Percentiles rank a stretch among this genome's conserved stretches.
These are phyloP conservation scores for Dysmachus trigonus DNA, from an alignment of 2,888 invertebrate genomes.

Conservation along the genomic window DNA sequence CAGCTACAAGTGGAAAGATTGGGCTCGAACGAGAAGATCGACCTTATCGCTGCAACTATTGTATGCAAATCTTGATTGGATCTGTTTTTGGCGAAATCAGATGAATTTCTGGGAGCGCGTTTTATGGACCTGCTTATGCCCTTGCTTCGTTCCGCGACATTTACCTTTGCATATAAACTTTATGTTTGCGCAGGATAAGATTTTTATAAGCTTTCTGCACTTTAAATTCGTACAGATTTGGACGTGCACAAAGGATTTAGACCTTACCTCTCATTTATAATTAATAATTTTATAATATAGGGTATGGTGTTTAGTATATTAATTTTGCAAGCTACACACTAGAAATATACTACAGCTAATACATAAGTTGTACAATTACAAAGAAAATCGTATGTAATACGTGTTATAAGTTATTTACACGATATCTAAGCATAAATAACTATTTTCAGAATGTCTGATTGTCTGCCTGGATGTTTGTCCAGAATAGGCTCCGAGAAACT, in stretches of 20 bases:
- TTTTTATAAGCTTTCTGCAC: background rate
- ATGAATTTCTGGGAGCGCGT: constrained; percentile 2
- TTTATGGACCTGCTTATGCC: background rate
- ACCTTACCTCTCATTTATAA: background rate
- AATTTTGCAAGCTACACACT: no score
- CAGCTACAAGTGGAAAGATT: constrained; percentile 4
- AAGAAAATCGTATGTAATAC: no score
- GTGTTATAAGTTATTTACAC: no score
- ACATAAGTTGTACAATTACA: no score
- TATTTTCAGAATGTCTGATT: no score
- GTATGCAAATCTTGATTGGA: constrained; percentile 48
- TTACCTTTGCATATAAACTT: background rate
- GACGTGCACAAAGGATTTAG: background rate
- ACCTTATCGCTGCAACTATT: constrained; percentile 37
- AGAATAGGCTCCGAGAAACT: no score
- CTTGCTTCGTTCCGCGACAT: background rate
- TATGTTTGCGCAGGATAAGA: background rate
- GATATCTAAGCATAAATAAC: no score
- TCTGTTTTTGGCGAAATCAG: constrained; percentile 29
- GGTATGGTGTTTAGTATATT: background rate
- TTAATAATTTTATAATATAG: background rate
- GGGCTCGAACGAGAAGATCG: background rate
- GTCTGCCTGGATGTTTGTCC: no score
- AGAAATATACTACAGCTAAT: no score
- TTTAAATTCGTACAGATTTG: background rate